phyloP scores from a whole-genome alignment of 2,888 invertebrate species.

The Ferdinandea cuprea region DNA sequence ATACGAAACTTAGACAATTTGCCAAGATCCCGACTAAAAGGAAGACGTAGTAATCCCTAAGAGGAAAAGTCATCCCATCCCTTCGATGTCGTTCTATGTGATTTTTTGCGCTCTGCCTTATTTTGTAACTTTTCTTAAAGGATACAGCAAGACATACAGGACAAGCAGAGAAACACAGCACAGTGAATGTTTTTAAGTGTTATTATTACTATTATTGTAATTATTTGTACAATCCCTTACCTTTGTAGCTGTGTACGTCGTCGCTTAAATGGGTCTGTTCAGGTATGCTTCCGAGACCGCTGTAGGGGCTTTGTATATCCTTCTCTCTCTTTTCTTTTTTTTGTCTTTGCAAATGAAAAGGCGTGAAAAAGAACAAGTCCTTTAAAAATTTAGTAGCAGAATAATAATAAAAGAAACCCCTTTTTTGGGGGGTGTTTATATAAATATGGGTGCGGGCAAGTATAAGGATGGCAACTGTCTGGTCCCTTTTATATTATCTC shows the following conservation, averaged over 20 bases:
- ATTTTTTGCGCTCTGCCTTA: constrained; percentile 5
- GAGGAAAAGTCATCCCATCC: constrained; percentile 58
- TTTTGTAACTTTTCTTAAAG: neutral
- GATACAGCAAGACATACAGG: neutral
- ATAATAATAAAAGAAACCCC: constrained; percentile 50
- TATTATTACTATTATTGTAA: constrained; percentile 64
- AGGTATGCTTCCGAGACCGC: constrained; percentile 25
- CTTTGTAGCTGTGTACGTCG: neutral
- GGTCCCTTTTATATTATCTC: constrained; percentile 12
- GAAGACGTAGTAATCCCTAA: constrained; percentile 47
- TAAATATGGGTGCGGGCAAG: constrained; percentile 21
- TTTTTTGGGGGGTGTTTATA: constrained; percentile 17
- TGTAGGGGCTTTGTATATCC: constrained; percentile 1
- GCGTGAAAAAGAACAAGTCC: constrained; percentile 47
- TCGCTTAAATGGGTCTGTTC: constrained; percentile 9
- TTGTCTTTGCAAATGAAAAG: neutral
- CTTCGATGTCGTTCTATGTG: neutral
- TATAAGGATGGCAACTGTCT: constrained; percentile 42
- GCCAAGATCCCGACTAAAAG: constrained; percentile 48
- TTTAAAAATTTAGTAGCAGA: constrained; percentile 50
- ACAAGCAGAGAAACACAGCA: constrained; percentile 7
- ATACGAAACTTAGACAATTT: constrained; percentile 66
- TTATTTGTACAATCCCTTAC: constrained; percentile 21
- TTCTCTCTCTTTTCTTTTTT: constrained; percentile 6
- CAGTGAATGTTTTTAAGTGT: constrained; percentile 56